These are phyloP conservation scores for Halocynthia aurantium DNA, from an alignment of 23 tunicate species.

Conservation along the genomic window DNA sequence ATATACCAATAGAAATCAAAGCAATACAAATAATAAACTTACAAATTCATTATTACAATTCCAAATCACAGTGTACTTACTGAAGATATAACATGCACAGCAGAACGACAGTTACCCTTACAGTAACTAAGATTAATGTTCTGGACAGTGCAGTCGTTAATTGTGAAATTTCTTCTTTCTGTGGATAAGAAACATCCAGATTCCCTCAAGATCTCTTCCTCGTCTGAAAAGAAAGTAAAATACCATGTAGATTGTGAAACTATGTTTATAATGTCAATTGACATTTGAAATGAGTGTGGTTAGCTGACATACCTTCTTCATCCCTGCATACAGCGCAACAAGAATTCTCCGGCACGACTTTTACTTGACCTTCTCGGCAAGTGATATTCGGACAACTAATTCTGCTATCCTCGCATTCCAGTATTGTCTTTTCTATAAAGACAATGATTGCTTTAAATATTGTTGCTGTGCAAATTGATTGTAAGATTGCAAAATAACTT, in stretches of 20 bases:
- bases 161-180: constrained; percentile 25
- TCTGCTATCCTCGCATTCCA: too few relatives aligned
- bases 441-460: neutral
- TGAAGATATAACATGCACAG: constrained; percentile 33
- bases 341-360: neutral
- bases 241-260: too few relatives aligned
- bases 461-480: neutral
- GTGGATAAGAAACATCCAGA: neutral
- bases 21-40: neutral
- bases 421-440: too few relatives aligned
- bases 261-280: too few relatives aligned
- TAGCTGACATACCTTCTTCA: neutral
- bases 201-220: neutral
- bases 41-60: neutral
- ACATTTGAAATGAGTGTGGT: neutral
- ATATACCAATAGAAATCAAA: neutral
- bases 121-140: constrained; percentile 35
- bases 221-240: neutral
- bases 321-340: constrained; percentile 17
- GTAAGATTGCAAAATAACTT: neutral
- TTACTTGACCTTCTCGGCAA: constrained; percentile 26
- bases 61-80: constrained; percentile 18
- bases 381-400: constrained; percentile 11
- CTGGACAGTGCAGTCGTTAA: constrained; percentile 43
- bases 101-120: constrained; percentile 42